Evolutionary conservation across 1,140 invertebrate genomes (phyloP), one percentile per base, ranked within the genome.

Genomic region (Uloborus diversus): DNA sequence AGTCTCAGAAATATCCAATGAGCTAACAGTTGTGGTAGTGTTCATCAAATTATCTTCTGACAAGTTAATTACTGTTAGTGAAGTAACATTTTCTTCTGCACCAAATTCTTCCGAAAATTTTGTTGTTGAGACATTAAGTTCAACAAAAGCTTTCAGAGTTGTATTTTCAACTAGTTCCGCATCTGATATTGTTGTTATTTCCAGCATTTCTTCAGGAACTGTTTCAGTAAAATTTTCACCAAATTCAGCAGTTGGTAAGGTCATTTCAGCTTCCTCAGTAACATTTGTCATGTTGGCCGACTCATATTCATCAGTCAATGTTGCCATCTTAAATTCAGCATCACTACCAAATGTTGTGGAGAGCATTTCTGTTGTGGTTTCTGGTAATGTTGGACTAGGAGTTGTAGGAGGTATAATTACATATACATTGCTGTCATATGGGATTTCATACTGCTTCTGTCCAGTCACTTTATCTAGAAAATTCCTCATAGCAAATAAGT

Each of bases 401-500:
- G 76, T 79, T 14, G 79, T 81, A 25, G 79, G 79, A 49, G 69
- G 59, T 14, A 75, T 42, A 14, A 75, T 75, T 0, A 59, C 33
- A 75, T 81, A 81, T 1, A 81, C 25, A 37, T 62, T 70, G 49
- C 51, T 57, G 27, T 81, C 42, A 25, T 81, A 81, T 4, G 61
- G 37, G 20, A 79, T 61, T 53, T 76, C 61, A 42, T 82, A 82
- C 20, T 79, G 81, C n/a, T 79, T 82, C 20, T 66, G 62, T 0
- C 76, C 70, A 4, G 65, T 71, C 1, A 82, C 57, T 42, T 73
- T 37, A 27, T 81, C 64, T 17, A 82, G 76, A 53, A 70, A 80
- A 23, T 80, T 69, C 57, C 57, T 62, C 82, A 83, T 79, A 1
- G 57, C 25, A 57, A 68, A 82, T 13, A 82, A 35, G 28, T 83